Evolutionary conservation across 1,140 invertebrate species (phyloP).

Genomic region (Musca vetustissima): DNA sequence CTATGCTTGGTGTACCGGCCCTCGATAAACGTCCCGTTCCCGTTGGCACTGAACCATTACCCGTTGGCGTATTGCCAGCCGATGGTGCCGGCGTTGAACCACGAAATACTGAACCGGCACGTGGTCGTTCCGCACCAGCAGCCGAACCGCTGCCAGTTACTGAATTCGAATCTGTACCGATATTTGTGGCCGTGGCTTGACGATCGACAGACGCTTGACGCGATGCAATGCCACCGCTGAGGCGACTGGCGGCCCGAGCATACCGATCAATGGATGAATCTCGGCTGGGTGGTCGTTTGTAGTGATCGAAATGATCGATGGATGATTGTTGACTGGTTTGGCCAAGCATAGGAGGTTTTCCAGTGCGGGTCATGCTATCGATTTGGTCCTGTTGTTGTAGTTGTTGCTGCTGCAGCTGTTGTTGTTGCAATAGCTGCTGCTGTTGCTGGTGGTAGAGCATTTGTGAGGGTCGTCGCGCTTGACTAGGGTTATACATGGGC

Average conservation of each 20-base stretch:
- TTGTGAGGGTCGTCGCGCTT: slow-evolving; percentile 6
- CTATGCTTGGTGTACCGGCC: slow-evolving; percentile 49
- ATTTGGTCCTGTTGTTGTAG: slow-evolving; percentile 5
- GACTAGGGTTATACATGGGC: slow-evolving; percentile 11
- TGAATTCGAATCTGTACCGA: slow-evolving; percentile 56
- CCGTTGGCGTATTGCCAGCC: slow-evolving; percentile 42
- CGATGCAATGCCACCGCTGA: slow-evolving; percentile 61
- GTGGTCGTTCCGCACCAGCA: slow-evolving; percentile 59
- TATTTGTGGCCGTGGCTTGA: slow-evolving; percentile 43
- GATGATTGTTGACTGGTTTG: slow-evolving; percentile 61
- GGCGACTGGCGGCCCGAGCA: slow-evolving; percentile 62
- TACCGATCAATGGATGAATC: slow-evolving; percentile 86
- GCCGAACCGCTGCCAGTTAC: slow-evolving; percentile 29
- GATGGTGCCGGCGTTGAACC: slow-evolving; percentile 58
- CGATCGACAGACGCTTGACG: slow-evolving; percentile 77
- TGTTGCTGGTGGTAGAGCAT: slow-evolving; percentile 28
- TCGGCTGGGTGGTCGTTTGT: slow-evolving; percentile 83
- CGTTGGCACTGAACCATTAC: slow-evolving; percentile 60
- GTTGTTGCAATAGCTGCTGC: slow-evolving; percentile 30
- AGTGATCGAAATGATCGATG: slow-evolving; percentile 85
- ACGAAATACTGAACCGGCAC: slow-evolving; percentile 60
- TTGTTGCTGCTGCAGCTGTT: slow-evolving; percentile 20
- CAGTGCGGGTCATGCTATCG: slow-evolving; percentile 1
- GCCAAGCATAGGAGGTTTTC: slow-evolving; percentile 58
- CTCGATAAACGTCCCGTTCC: slow-evolving; percentile 57